Evolutionary conservation across 2,888 invertebrate species (phyloP).

Genomic region (Dolichomitus sp.): DNA sequence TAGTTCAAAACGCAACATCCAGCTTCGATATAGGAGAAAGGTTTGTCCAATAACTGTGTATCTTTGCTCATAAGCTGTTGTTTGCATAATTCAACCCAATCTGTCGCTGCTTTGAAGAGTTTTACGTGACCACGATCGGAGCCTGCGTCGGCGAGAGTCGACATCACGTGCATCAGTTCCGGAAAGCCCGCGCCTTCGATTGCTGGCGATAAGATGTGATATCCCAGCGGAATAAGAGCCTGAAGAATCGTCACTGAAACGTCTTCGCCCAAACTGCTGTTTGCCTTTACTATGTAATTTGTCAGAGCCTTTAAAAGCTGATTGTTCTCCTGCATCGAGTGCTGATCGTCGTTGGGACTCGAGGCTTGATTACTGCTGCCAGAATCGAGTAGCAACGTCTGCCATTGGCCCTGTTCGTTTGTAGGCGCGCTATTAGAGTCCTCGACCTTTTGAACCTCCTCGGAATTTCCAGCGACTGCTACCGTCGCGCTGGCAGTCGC

Average conservation of each 20-base stretch:
- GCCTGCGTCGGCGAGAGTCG: slow-evolving; percentile 94
- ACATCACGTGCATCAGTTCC: slow-evolving; percentile 93
- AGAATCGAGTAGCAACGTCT: slow-evolving; percentile 75
- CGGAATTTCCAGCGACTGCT: slow-evolving; percentile 69
- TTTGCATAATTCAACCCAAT: slow-evolving; percentile 93
- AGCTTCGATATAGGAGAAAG: slow-evolving; percentile 89
- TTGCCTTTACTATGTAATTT: slow-evolving; percentile 91
- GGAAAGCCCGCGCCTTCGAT: slow-evolving; percentile 92
- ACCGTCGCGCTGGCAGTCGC: slow-evolving; percentile 61
- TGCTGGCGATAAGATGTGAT: slow-evolving; percentile 89
- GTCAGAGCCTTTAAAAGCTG: slow-evolving; percentile 91
- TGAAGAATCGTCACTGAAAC: slow-evolving; percentile 90
- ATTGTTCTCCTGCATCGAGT: slow-evolving; percentile 90
- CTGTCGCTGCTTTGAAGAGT: slow-evolving; percentile 92
- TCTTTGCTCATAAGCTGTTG: slow-evolving; percentile 88
- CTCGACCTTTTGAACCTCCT: slow-evolving; percentile 77
- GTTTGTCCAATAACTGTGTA: slow-evolving; percentile 87
- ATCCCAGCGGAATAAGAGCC: slow-evolving; percentile 92
- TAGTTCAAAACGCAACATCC: slow-evolving; percentile 95
- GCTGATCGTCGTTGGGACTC: slow-evolving; percentile 85
- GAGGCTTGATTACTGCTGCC: slow-evolving; percentile 73
- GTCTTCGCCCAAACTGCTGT: slow-evolving; percentile 88
- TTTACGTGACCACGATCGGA: slow-evolving; percentile 93
- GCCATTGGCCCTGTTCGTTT: slow-evolving; percentile 78
- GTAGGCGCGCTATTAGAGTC: slow-evolving; percentile 72